Evolutionary conservation across 2,888 invertebrate species (phyloP), one percentile per base, ranked within the genome.

Genomic region (Cheilosia urbana): DNA sequence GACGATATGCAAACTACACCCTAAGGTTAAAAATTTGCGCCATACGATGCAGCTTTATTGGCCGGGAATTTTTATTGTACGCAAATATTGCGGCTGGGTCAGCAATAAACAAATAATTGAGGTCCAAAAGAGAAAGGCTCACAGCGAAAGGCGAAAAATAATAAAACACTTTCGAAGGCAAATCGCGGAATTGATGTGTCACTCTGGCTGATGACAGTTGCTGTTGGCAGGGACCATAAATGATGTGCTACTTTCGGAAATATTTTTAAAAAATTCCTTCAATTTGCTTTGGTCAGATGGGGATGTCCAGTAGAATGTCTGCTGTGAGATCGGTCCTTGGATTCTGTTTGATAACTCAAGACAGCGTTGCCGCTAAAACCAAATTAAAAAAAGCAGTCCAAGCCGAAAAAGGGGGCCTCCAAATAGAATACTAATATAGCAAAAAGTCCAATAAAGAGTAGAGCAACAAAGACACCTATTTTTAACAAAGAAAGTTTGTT

Each of bases 81-180:
- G 1, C 11, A 1, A 9, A n/a, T 45, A 42, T 42, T 42, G 45
- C 37, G 53, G 11, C 58, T n/a, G 34, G 57, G 42, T 37, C 51
- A 58, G 24, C 57, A 69, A 51, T 75, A 69, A 77, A 69, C 24
- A 58, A 24, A 47, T 65, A 63, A 76, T 69, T 69, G 55, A 47
- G 45, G 40, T 37, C 40, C 21, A 57, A 80, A 80, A 80, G 80
- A 62, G 80, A 80, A 80, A 77, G 76, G 75, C 47, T 24, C 11
- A 34, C 19, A 21, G 40, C 17, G 42, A 21, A 37, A 21, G n/a
- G 27, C 17, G 11, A 9, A 15, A 34, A 17, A 13, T 62, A 30
- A 19, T 62, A 30, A 62, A 62, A 17, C n/a, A 45, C 30, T 17
- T 47, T 47, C 17, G 1, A 47, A 47, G 47, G 13, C 19, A 47